These are phyloP conservation scores for Ondatra zibethicus DNA, from an alignment of 2,113 vertebrate species.

Conservation along the genomic window DNA sequence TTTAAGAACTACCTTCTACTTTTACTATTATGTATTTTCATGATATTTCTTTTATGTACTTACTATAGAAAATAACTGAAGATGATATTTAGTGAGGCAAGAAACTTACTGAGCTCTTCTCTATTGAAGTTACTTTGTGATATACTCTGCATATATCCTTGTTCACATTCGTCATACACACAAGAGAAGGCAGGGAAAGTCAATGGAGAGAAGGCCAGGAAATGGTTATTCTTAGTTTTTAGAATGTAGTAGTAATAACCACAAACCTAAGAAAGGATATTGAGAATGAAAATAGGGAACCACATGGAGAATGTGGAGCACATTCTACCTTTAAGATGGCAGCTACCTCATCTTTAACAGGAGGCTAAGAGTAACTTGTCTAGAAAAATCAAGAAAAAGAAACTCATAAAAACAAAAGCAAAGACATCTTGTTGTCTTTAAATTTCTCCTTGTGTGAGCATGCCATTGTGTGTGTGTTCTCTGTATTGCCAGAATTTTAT, in stretches of 20 bases:
- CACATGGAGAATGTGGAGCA: background rate
- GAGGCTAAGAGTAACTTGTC: background rate
- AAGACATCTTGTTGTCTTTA: background rate
- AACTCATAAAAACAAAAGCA: background rate
- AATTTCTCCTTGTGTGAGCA: background rate
- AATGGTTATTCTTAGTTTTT: background rate
- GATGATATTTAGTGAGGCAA: background rate
- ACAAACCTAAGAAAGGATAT: background rate
- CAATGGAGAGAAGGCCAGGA: background rate
- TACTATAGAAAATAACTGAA: background rate
- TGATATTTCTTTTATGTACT: background rate
- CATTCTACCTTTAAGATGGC: background rate
- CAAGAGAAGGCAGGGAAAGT: background rate
- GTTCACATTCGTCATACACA: background rate
- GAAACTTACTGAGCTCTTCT: background rate
- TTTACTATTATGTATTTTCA: background rate
- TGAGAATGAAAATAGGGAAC: background rate
- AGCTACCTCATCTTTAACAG: background rate
- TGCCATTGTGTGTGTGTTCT: background rate
- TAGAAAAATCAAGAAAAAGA: constrained; percentile 26
- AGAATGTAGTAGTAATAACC: background rate
- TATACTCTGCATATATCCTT: background rate
- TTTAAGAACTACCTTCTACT: background rate
- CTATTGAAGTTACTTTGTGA: background rate
- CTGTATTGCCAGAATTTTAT: constrained; percentile 34